Conservation (phyloP, 2,888 invertebrate genomes). For the Sussaba pulchella region DNA sequence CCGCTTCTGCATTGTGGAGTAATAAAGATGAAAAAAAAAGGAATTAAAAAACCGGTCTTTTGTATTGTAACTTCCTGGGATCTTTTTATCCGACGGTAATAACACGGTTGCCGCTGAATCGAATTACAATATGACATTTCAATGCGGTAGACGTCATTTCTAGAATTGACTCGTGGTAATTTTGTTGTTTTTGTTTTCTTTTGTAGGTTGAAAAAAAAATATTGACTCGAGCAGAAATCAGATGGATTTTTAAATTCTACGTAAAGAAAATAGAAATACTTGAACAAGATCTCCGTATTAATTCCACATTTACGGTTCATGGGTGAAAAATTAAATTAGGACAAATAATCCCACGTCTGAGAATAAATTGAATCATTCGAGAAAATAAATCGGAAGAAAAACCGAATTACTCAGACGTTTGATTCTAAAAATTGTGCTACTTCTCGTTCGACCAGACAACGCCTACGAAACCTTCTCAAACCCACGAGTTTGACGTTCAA, state of each 20-base stretch:
- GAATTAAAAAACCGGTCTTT: neutral
- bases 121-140: constrained; percentile 3
- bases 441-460: neutral
- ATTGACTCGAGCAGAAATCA: neutral
- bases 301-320: neutral
- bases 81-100: neutral
- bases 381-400: constrained; percentile 3
- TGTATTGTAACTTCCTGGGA: constrained; percentile 7
- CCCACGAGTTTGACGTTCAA: neutral
- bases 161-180: neutral
- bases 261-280: neutral
- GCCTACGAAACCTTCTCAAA: neutral
- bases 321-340: neutral
- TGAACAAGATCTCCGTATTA: neutral
- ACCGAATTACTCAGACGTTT: neutral
- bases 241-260: neutral
- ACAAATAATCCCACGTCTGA: neutral
- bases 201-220: neutral
- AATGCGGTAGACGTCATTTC: neutral
- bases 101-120: neutral
- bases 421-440: neutral
- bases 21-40: neutral
- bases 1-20: neutral
- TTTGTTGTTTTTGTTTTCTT: neutral
- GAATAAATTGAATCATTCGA: no score